These are phyloP conservation scores for Pongo abelii DNA, from an alignment of 2,113 vertebrate genomes.

Conservation along the genomic window DNA sequence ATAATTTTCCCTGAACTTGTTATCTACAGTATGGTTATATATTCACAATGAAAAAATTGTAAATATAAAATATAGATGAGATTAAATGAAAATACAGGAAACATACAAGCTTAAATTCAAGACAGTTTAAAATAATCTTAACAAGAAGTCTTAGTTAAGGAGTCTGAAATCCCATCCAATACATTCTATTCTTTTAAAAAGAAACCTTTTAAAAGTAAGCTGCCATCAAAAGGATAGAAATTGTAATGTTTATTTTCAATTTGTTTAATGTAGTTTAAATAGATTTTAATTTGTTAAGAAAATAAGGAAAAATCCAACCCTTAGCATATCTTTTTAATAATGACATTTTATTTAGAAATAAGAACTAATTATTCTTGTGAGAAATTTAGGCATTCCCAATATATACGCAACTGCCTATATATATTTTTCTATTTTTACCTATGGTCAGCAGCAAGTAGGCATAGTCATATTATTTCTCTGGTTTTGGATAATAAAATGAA, in stretches of 20 bases:
- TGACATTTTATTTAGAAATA: background rate
- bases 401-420: background rate
- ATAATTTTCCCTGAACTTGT: constrained; percentile 4
- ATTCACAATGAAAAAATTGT: constrained; percentile 53
- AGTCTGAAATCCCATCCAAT: background rate
- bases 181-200: background rate
- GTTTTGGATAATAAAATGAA: background rate
- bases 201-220: background rate
- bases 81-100: constrained; percentile 46
- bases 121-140: constrained; percentile 61
- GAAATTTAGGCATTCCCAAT: constrained; percentile 11
- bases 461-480: background rate
- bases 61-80: constrained; percentile 58
- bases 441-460: background rate
- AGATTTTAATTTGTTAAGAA: constrained; percentile 36
- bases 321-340: background rate
- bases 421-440: background rate
- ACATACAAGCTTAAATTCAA: constrained; percentile 47
- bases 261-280: background rate
- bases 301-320: background rate
- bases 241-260: background rate
- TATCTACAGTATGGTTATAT: constrained; percentile 20
- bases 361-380: background rate
- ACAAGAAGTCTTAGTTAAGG: constrained; percentile 42
- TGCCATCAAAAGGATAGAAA: background rate